phyloP scores from a whole-genome alignment of 2,113 vertebrate species.

The Calyptomena viridis region DNA sequence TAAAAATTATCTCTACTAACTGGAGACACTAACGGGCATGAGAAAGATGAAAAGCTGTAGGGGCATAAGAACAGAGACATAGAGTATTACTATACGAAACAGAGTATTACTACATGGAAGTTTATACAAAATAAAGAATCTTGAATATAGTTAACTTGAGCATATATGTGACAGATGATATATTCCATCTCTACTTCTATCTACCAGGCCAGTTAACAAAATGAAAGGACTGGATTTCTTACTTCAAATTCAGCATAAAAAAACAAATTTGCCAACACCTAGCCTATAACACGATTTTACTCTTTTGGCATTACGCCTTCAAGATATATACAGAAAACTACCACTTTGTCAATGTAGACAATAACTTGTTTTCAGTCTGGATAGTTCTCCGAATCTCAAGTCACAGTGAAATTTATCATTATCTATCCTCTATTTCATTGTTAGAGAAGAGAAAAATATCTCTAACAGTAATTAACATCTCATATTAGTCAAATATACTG shows the following conservation, averaged over 20 bases:
- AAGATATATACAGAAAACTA: not conserved
- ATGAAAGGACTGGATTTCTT: not conserved
- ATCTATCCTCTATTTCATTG: not conserved
- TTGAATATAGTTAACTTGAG: not conserved
- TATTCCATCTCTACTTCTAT: not conserved
- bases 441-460: not conserved
- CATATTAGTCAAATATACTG: not conserved
- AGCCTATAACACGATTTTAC: not conserved
- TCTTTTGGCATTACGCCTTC: not conserved
- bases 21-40: not conserved
- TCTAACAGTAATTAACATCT: not conserved
- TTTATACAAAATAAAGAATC: not conserved
- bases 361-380: not conserved
- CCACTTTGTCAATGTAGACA: not conserved
- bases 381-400: not conserved
- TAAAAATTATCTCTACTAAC: not conserved
- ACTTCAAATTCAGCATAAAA: not conserved
- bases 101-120: not conserved
- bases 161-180: not conserved
- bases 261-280: not conserved
- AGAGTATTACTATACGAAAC: not conserved
- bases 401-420: not conserved
- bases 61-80: not conserved
- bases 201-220: not conserved
- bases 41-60: not conserved